These are phyloP conservation scores for Ptychoptera albimana DNA, from an alignment of 2,888 invertebrate genomes.

Conservation along the genomic window DNA sequence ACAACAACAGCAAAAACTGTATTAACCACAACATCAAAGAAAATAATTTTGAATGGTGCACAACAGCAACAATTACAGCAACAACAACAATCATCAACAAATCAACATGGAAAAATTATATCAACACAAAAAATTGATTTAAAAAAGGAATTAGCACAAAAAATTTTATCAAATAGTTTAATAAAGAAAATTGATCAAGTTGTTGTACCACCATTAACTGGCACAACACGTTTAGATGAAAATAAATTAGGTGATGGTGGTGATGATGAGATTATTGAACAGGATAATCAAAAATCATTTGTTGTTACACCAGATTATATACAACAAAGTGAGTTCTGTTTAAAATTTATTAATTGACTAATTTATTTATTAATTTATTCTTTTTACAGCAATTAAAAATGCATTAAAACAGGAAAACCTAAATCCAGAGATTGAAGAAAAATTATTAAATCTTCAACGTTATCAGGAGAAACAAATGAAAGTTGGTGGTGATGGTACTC, in stretches of 20 bases:
- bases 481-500: conserved; percentile 5
- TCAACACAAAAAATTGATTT: not conserved
- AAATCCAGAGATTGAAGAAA: conserved; percentile 85
- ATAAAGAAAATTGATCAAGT: no score
- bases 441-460: conserved; percentile 70
- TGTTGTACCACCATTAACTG: no score
- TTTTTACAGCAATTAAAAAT: conserved; percentile 63
- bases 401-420: conserved; percentile 84
- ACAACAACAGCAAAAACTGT: conserved; percentile 5
- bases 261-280: conserved; percentile 4
- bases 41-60: conserved; percentile 11
- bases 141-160: not conserved
- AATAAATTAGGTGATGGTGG: conserved; percentile 3
- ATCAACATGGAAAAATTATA: conserved; percentile 3
- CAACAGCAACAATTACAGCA: conserved; percentile 21
- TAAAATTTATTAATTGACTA: not conserved
- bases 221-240: conserved; percentile 3
- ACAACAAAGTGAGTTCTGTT: conserved; percentile 63
- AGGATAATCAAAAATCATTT: conserved; percentile 36
- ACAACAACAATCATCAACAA: conserved; percentile 23
- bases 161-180: not conserved
- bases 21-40: conserved; percentile 6
- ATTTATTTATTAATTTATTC: not conserved
- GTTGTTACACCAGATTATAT: conserved; percentile 84
- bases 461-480: conserved; percentile 70